Conservation (phyloP, 53 echinoderm and acorn worm species). For the Temnopleurus reevesii region DNA sequence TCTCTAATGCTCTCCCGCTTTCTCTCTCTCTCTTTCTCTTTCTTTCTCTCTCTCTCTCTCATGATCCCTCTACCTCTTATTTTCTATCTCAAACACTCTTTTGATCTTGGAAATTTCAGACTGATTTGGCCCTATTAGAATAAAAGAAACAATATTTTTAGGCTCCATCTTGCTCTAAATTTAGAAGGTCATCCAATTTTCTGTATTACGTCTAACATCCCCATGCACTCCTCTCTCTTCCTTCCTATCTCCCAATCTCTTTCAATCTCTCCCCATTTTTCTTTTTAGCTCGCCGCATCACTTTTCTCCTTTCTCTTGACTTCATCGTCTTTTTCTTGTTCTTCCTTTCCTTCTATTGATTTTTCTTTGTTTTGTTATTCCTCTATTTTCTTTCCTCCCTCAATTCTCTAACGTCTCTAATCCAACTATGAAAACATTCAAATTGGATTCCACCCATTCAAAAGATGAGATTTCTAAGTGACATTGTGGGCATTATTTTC, state of each 20-base stretch:
- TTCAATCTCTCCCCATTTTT: background rate
- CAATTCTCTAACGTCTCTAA: background rate
- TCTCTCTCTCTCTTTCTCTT: background rate
- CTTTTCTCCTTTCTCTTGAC: background rate
- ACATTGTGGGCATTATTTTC: conserved; percentile 17
- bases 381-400: background rate
- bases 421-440: background rate
- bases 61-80: background rate
- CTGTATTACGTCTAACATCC: too few species aligned
- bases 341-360: background rate
- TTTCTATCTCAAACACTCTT: background rate
- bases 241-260: background rate
- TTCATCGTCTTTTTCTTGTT: background rate
- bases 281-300: background rate
- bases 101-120: too few species aligned
- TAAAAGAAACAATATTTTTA: too few species aligned
- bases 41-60: background rate
- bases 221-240: background rate
- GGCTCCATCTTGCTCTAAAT: too few species aligned
- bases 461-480: conserved; percentile 30
- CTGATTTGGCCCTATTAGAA: too few species aligned
- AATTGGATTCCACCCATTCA: conserved; percentile 45
- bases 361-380: background rate
- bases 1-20: background rate
- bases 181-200: too few species aligned